Evolutionary conservation across 2,797 vertebrate species (phyloP), one percentile per base, ranked within the genome.

Genomic region (Telmatherina bonti): DNA sequence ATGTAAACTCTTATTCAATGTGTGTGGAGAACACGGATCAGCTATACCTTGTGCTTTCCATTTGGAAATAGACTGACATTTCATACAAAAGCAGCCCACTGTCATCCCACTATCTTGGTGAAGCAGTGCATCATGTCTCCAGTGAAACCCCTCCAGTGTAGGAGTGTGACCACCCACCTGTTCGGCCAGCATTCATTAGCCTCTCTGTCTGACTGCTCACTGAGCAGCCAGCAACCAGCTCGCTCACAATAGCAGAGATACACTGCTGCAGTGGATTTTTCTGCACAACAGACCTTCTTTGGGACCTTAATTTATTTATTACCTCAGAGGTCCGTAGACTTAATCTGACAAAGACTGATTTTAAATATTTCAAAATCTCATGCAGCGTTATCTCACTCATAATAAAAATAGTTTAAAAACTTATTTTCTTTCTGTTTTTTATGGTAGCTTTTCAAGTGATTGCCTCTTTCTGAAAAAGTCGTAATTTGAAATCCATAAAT

Each of bases 101-200:
- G 78, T 49, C 89, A 79, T 86, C 89, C 90, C 85, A 88, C 86
- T 76, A 83, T 79, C 81, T 85, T 22, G 43, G 67, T 78, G 78
- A 86, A 76, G 80, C 84, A 67, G 85, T 62, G 86, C 82, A 86
- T 85, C 87, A 85, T 80, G 87, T 91, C 89, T 90, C 84, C 86
- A 90, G 89, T 90, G 87, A 90, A 92, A 92, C 86, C 91, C 91
- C 82, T 91, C 82, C 75, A 76, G 85, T 85, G 94, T 91, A 75
- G 91, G 92, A 91, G 93, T 92, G 84, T 81, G 88, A 89, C 91
- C 94, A 92, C 94, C 94, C 93, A 95, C 94, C 89, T 91, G 89
- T 91, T 87, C 87, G 90, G 83, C 82, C 88, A 88, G 88, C 85
- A 86, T 85, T 90, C 83, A 92, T 93, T 92, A 93, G 85, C 86